phyloP scores from a whole-genome alignment of 2,888 invertebrate species.

The Cephus sareptanus region DNA sequence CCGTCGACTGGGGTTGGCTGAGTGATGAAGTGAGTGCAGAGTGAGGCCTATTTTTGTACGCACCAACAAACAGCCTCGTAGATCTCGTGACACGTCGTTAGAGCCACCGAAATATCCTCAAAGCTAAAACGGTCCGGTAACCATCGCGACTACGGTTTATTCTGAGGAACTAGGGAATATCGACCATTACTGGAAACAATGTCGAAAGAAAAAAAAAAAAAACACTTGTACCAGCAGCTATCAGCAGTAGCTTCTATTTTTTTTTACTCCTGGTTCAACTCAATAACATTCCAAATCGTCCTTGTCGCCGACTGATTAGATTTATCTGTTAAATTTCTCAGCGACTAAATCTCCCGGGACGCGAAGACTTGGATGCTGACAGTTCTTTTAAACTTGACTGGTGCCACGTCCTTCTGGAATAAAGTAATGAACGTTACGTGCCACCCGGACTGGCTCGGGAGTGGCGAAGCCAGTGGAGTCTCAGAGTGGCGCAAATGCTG shows the following conservation, averaged over 20 bases:
- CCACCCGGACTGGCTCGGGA: neutral
- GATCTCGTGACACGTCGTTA: conserved; percentile 54
- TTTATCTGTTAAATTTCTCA: neutral
- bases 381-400: neutral
- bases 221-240: neutral
- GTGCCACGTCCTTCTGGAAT: neutral
- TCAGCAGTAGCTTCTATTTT: neutral
- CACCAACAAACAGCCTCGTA: conserved; percentile 57
- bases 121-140: conserved; percentile 25
- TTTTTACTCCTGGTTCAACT: neutral
- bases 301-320: neutral
- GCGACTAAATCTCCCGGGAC: neutral
- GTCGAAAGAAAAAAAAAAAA: neutral
- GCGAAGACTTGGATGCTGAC: neutral
- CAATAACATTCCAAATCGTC: neutral
- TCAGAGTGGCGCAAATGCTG: conserved; percentile 17
- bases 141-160: conserved; percentile 10
- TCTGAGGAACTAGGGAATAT: neutral
- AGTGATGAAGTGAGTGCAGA: conserved; percentile 61
- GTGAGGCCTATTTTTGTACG: conserved; percentile 61
- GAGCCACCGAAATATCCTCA: conserved; percentile 43
- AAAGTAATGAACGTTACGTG: neutral
- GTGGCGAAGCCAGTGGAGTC: neutral
- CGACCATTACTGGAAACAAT: neutral
- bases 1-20: conserved; percentile 32